phyloP scores from a whole-genome alignment of 2,797 vertebrate genomes.

The Emys orbicularis region DNA sequence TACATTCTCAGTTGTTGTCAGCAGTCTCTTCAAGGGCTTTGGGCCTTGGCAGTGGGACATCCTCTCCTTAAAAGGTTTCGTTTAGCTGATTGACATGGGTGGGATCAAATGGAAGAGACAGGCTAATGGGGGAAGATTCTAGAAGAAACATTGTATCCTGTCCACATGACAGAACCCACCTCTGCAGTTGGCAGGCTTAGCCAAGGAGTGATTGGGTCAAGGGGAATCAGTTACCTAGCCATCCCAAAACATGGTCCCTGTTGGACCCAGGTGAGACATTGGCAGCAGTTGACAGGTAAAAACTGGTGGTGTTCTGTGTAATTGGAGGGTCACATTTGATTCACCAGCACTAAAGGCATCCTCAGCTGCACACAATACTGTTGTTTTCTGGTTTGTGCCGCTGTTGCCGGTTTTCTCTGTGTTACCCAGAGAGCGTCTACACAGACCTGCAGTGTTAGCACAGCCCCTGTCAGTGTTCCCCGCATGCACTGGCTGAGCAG shows the following conservation, averaged over 20 bases:
- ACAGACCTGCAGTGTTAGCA: neutral
- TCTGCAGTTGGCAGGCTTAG: neutral
- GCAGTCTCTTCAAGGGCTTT: neutral
- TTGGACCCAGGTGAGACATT: neutral
- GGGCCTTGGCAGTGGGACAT: neutral
- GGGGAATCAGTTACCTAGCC: accelerated
- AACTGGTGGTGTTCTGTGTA: accelerated
- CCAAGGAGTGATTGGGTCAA: neutral
- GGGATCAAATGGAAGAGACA: neutral
- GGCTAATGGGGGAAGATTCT: neutral
- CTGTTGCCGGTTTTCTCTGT: neutral
- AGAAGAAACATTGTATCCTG: neutral
- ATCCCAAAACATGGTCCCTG: neutral
- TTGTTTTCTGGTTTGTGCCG: neutral
- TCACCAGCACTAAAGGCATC: accelerated
- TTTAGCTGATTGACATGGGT: neutral
- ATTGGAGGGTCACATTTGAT: neutral
- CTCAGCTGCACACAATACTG: neutral
- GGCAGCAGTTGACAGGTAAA: neutral
- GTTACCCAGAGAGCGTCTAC: neutral
- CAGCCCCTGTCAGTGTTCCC: neutral
- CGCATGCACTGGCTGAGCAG: neutral
- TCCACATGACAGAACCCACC: neutral
- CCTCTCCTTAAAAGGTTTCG: accelerated
- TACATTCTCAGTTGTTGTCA: neutral